Evolutionary conservation across 1,140 invertebrate genomes (phyloP).

Genomic region (Drosophila kanapiae): DNA sequence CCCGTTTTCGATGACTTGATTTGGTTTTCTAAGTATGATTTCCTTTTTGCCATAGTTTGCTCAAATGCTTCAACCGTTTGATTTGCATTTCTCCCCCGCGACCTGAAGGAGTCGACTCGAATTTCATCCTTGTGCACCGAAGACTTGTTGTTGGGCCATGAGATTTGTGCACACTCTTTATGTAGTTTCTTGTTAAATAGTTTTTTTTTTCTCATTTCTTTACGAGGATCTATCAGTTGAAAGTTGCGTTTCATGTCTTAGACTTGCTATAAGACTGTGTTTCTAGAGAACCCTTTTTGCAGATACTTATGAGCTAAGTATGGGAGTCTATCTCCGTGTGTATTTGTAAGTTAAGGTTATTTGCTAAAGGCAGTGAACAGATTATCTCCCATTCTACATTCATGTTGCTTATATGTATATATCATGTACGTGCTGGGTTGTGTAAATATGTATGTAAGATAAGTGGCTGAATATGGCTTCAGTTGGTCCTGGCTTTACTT

Average conservation of each 20-base stretch:
- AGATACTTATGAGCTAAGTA: conserved; percentile 12
- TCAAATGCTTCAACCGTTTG: conserved; percentile 62
- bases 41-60: conserved; percentile 58
- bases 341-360: conserved; percentile 13
- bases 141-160: conserved; percentile 49
- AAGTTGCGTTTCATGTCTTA: conserved; percentile 13
- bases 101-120: conserved; percentile 17
- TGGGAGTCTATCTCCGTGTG: background rate
- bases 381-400: conserved; percentile 1
- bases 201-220: conserved; percentile 1
- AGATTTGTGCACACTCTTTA: conserved; percentile 55
- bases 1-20: conserved; percentile 36
- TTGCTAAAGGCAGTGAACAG: background rate
- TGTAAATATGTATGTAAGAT: conserved; percentile 28
- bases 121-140: conserved; percentile 49
- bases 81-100: conserved; percentile 46
- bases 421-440: conserved; percentile 16
- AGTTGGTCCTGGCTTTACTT: conserved; percentile 4
- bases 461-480: conserved; percentile 11
- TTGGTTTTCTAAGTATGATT: conserved; percentile 40
- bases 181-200: conserved; percentile 56
- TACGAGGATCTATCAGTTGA: conserved; percentile 34
- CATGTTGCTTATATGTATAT: conserved; percentile 29
- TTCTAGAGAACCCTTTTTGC: conserved; percentile 2
- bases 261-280: background rate